Evolutionary conservation across 2,797 vertebrate species (phyloP).

Genomic region (Rhinella marina): DNA sequence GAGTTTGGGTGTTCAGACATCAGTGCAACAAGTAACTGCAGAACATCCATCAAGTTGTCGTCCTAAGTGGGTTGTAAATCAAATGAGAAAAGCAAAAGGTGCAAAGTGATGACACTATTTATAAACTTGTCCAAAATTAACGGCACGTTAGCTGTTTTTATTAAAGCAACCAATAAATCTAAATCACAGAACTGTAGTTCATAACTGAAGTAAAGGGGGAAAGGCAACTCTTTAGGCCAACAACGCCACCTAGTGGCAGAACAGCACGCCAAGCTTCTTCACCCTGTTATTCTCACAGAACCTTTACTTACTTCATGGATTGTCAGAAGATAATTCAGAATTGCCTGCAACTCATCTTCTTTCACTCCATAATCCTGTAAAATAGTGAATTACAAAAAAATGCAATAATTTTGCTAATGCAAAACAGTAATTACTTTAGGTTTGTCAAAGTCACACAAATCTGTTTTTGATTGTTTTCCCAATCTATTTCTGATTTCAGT

Average conservation of each 20-base stretch:
- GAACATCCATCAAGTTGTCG: constrained; percentile 97
- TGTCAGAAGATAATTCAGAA: constrained; percentile 96
- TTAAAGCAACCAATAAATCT: neutral
- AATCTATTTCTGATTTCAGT: too few species aligned
- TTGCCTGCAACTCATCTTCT: constrained; percentile 96
- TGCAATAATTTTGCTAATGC: neutral
- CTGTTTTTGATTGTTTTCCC: neutral
- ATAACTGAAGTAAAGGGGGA: neutral
- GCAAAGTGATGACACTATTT: neutral
- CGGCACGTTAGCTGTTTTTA: neutral
- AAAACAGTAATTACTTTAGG: neutral
- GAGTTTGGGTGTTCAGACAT: constrained; percentile 96
- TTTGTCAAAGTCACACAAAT: too few species aligned
- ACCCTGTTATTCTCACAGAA: neutral
- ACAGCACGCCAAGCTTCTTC: neutral
- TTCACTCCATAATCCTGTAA: constrained; percentile 90
- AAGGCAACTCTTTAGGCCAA: neutral
- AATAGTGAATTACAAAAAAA: neutral
- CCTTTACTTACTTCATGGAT: constrained; percentile 89
- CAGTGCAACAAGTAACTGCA: constrained; percentile 94
- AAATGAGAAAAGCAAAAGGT: constrained; percentile 7
- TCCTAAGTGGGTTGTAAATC: constrained; percentile 77
- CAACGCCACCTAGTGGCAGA: constrained; percentile 44
- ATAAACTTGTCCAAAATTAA: neutral
- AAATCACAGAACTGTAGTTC: neutral